Conservation (phyloP, 2,113 vertebrate species). For the Oenanthe melanoleuca region DNA sequence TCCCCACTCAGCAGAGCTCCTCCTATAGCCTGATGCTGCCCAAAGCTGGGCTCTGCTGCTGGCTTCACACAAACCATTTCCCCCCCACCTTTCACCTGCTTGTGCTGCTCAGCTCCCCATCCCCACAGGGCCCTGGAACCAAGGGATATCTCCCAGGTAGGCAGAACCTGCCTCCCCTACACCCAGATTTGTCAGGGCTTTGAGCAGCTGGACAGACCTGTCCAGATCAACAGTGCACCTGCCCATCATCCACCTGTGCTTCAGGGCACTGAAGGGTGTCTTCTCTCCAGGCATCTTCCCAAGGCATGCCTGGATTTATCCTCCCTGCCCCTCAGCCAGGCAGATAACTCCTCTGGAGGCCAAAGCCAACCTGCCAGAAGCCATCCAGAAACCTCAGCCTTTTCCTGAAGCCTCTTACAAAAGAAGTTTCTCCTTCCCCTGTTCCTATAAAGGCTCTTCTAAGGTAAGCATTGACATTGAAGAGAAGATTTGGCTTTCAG, state of each 20-base stretch:
- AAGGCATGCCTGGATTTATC: not conserved
- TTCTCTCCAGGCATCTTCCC: not conserved
- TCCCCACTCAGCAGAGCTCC: not conserved
- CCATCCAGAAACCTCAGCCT: not conserved
- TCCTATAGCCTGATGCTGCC: not conserved
- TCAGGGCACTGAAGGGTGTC: not conserved
- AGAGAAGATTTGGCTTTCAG: not conserved
- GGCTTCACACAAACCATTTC: not conserved
- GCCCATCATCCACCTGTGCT: not conserved
- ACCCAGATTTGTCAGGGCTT: not conserved
- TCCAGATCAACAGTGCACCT: not conserved
- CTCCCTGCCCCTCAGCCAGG: not conserved
- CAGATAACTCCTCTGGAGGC: not conserved
- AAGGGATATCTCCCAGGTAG: fast-evolving
- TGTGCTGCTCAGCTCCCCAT: not conserved
- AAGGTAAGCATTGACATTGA: not conserved
- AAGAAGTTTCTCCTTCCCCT: not conserved
- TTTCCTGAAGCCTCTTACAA: not conserved
- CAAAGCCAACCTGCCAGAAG: not conserved
- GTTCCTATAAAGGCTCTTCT: not conserved
- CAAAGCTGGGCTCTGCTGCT: not conserved
- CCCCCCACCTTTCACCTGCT: not conserved
- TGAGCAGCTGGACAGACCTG: not conserved
- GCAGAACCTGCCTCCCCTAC: not conserved
- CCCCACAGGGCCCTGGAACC: not conserved